These are phyloP conservation scores for Linnaemya tessellans DNA, from an alignment of 2,888 invertebrate genomes.

Conservation along the genomic window DNA sequence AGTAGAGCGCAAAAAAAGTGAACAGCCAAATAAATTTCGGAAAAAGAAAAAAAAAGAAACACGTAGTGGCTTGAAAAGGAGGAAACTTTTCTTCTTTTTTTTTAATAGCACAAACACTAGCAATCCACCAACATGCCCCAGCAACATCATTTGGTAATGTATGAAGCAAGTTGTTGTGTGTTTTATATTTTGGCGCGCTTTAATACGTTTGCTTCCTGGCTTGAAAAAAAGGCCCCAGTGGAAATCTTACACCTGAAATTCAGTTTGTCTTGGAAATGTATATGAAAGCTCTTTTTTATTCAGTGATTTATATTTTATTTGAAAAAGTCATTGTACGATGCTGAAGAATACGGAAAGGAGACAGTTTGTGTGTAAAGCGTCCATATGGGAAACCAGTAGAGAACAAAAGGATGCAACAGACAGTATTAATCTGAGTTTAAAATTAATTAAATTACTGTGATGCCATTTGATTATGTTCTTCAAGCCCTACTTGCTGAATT, in stretches of 20 bases:
- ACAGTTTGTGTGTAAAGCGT: no score
- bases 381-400: no score
- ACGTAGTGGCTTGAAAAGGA: conserved; percentile 20
- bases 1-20: conserved; percentile 48
- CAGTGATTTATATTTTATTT: no score
- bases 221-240: background rate
- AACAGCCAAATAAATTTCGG: conserved; percentile 45
- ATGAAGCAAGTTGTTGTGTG: conserved; percentile 53
- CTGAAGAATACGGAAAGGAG: no score
- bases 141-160: conserved; percentile 50
- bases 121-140: conserved; percentile 38
- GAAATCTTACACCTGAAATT: background rate
- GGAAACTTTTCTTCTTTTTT: conserved; percentile 29
- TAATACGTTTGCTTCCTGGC: conserved; percentile 34
- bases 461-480: no score
- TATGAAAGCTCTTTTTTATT: no score
- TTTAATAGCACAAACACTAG: conserved; percentile 6
- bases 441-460: no score
- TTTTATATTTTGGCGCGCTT: conserved; percentile 36
- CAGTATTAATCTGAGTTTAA: no score
- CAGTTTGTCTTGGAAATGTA: no score
- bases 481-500: no score
- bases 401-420: no score
- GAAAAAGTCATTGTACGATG: no score
- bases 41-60: conserved; percentile 20